Percentiles rank a stretch among this genome's conserved stretches.
Evolutionary conservation across 2,113 vertebrate genomes (phyloP).

Genomic region (Mormyrus lacerda): DNA sequence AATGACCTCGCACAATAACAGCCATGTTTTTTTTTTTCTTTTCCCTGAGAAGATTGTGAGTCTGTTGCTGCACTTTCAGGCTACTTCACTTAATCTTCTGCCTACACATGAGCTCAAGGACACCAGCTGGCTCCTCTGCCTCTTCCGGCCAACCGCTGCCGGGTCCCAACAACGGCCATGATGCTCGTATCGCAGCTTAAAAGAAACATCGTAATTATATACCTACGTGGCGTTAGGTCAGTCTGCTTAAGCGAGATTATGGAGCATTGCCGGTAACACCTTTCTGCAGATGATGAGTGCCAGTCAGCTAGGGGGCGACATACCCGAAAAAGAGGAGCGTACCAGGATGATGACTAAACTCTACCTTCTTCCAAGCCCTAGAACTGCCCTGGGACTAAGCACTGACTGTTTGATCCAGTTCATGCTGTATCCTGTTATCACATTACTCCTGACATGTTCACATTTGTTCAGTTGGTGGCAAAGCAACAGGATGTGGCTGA

Average conservation of each 20-base stretch:
- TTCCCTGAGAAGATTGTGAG: not conserved
- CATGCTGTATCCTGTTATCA: not conserved
- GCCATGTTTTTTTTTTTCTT: not conserved
- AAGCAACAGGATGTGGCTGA: not conserved
- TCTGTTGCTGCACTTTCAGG: not conserved
- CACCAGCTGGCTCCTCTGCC: not conserved
- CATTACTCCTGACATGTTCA: not conserved
- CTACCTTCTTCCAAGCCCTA: not conserved
- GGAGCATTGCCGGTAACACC: not conserved
- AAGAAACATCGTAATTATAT: constrained; percentile 15
- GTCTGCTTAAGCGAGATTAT: constrained; percentile 18
- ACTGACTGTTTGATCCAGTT: not conserved
- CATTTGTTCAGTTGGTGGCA: not conserved
- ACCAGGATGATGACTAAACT: not conserved
- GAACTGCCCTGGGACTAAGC: not conserved
- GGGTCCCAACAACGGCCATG: not conserved
- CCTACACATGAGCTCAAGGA: not conserved
- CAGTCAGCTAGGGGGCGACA: not conserved
- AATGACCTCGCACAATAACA: not conserved
- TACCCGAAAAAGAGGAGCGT: no score
- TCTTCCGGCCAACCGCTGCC: not conserved
- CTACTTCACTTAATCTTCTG: not conserved
- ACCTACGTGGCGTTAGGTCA: constrained; percentile 20
- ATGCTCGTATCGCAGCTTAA: constrained; percentile 11
- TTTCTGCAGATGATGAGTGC: not conserved